Conservation (phyloP, 2,888 invertebrate species). For the Schizaphis graminum region DNA sequence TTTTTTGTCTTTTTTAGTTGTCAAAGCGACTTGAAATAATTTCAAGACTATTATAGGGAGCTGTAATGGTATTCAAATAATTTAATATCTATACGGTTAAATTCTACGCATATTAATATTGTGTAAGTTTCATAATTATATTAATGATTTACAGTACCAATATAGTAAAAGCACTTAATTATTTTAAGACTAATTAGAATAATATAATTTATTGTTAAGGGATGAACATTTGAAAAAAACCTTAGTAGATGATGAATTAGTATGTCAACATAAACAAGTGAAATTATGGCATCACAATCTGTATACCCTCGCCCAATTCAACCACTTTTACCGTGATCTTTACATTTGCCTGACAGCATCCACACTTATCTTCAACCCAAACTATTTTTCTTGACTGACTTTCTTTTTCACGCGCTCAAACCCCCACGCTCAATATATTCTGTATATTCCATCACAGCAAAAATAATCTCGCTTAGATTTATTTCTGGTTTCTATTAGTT, state of each 20-base stretch:
- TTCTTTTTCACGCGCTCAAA: background rate
- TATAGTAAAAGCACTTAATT: background rate
- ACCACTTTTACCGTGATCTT: background rate
- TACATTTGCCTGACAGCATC: background rate
- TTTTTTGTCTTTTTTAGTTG: conserved; percentile 1
- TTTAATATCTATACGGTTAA: background rate
- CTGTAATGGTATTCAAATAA: background rate
- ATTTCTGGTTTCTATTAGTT: background rate
- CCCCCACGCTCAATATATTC: background rate
- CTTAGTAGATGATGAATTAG: background rate
- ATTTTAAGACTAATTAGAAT: background rate
- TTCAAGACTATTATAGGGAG: background rate
- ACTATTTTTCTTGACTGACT: conserved; percentile 11
- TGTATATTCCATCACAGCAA: background rate
- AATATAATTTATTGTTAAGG: background rate
- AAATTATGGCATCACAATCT: background rate
- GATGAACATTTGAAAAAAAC: background rate
- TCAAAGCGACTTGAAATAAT: background rate
- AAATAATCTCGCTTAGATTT: background rate
- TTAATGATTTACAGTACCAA: background rate
- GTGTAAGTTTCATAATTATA: background rate
- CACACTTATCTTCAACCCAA: background rate
- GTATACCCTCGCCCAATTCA: background rate
- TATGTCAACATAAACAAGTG: background rate
- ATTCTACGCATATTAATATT: background rate